Conservation (phyloP, 2,888 invertebrate genomes). For the Callyntrura guangdongensis region DNA sequence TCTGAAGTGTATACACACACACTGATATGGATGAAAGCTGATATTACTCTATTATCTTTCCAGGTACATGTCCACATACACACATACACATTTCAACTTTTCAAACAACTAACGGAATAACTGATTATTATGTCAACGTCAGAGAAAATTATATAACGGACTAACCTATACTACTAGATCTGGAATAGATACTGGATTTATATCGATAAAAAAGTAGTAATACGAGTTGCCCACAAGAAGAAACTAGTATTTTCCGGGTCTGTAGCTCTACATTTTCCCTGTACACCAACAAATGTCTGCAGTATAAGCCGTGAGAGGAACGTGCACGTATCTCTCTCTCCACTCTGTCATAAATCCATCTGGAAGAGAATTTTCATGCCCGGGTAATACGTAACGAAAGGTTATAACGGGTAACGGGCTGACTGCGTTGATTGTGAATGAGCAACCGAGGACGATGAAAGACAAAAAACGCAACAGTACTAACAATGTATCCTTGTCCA, state of each 20-base stretch:
- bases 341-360: constrained; percentile 4
- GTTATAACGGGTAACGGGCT: neutral
- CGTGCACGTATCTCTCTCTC: too few species aligned
- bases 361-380: constrained; percentile 9
- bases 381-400: constrained; percentile 12
- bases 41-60: neutral
- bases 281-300: too few species aligned
- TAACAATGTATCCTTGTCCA: too few species aligned
- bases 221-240: too few species aligned
- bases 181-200: neutral
- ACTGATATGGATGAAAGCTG: neutral
- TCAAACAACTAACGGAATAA: neutral
- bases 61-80: neutral
- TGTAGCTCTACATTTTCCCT: too few species aligned
- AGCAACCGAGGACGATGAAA: neutral
- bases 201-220: too few species aligned
- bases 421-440: too few species aligned
- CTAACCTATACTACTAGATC: neutral
- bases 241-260: too few species aligned
- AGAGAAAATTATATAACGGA: neutral
- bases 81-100: neutral
- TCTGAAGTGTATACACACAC: neutral
- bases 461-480: neutral
- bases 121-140: constrained; percentile 12
- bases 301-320: too few species aligned